Conservation (phyloP, 2,888 invertebrate species). For the Dicranocentrus wangi region DNA sequence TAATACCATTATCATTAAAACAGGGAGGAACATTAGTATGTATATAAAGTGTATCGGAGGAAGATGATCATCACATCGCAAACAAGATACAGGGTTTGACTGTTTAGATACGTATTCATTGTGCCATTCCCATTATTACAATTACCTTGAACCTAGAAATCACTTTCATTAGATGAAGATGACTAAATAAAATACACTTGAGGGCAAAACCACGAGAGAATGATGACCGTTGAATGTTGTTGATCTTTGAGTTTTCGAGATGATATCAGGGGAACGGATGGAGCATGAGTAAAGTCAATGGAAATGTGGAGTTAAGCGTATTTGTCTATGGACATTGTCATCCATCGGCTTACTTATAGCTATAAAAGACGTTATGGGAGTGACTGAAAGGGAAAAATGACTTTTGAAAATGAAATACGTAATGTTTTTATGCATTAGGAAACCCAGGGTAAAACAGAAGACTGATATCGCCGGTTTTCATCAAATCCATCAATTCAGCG, state of each 20-base stretch:
- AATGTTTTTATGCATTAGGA: too few species aligned
- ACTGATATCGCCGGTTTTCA: not conserved
- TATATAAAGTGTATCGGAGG: constrained; percentile 7
- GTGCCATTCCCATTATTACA: constrained; percentile 9
- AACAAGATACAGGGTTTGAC: not conserved
- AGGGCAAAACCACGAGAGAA: constrained; percentile 13
- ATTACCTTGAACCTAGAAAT: constrained; percentile 16
- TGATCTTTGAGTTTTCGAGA: constrained; percentile 11
- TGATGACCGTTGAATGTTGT: not conserved
- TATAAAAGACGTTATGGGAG: not conserved
- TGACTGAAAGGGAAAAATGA: not conserved
- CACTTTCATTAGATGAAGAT: not conserved
- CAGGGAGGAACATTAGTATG: not conserved
- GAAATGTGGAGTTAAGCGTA: not conserved
- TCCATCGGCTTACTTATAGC: not conserved
- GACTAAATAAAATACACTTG: constrained; percentile 7
- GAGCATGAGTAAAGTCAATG: not conserved
- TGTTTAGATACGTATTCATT: not conserved
- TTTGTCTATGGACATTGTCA: constrained; percentile 3
- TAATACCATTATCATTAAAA: constrained; percentile 15
- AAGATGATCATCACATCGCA: not conserved
- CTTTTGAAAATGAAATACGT: not conserved
- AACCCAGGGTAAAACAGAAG: not conserved
- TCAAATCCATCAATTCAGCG: not conserved
- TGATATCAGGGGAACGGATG: constrained; percentile 6